These are phyloP conservation scores for Aplocera efformata DNA, from an alignment of 2,888 invertebrate species.

Conservation along the genomic window DNA sequence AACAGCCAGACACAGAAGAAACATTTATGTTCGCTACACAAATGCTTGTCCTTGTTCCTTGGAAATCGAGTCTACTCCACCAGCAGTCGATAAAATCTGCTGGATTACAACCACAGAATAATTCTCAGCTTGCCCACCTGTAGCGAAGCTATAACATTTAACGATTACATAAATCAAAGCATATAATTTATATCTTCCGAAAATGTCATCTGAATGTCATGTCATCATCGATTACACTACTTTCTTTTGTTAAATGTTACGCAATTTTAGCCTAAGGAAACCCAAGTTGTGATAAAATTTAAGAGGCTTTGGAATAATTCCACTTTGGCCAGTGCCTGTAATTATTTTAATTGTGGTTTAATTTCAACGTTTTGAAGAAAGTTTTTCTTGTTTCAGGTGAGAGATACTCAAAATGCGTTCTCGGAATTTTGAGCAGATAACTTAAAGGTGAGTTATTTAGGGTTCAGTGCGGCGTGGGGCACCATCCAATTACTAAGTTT, in stretches of 20 bases:
- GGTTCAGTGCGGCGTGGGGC: too few relatives aligned
- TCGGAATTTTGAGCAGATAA: conserved; percentile 56
- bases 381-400: conserved; percentile 67
- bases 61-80: too few relatives aligned
- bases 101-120: too few relatives aligned
- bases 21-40: too few relatives aligned
- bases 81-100: too few relatives aligned
- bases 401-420: conserved; percentile 62
- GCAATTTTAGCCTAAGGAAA: too few relatives aligned
- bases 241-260: conserved; percentile 14
- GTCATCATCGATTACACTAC: conserved; percentile 5
- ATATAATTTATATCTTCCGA: conserved; percentile 8
- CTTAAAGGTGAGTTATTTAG: conserved; percentile 51
- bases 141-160: too few relatives aligned
- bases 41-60: too few relatives aligned
- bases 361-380: conserved; percentile 29
- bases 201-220: conserved; percentile 6
- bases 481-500: too few relatives aligned
- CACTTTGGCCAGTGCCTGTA: conserved; percentile 26
- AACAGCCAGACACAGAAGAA: too few relatives aligned
- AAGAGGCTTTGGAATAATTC: conserved; percentile 13
- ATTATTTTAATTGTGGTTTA: conserved; percentile 32
- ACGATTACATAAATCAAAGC: background rate
- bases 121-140: too few relatives aligned
- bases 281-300: conserved; percentile 7